Evolutionary conservation across 2,888 invertebrate genomes (phyloP).

Genomic region (Girardia tigrina): DNA sequence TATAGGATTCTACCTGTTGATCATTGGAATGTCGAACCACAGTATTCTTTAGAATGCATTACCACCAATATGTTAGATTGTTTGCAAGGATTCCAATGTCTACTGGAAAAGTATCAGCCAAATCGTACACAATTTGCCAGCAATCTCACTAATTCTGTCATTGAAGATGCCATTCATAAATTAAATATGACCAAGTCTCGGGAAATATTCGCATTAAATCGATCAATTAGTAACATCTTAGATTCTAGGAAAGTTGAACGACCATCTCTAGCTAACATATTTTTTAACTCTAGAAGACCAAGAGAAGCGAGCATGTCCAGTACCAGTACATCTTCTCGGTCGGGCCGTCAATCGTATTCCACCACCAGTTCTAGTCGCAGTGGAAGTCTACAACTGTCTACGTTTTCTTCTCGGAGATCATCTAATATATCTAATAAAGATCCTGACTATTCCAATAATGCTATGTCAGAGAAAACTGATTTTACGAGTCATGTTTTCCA

Average conservation of each 20-base stretch:
- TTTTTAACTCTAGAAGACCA: neutral
- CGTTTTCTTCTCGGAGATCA: neutral
- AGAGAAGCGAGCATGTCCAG: neutral
- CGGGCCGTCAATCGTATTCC: neutral
- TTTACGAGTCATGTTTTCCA: neutral
- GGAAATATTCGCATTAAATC: neutral
- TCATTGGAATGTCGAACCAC: neutral
- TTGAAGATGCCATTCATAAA: slow-evolving; percentile 8
- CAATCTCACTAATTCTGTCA: slow-evolving; percentile 10
- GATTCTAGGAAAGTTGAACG: neutral
- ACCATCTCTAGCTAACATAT: neutral
- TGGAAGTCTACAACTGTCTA: slow-evolving; percentile 1
- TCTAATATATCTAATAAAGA: slow-evolving; percentile 11
- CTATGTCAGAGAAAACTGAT: neutral
- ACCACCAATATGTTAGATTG: neutral
- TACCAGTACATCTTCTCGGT: neutral
- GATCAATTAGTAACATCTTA: neutral
- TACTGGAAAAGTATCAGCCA: neutral
- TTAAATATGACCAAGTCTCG: neutral
- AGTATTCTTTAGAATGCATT: neutral
- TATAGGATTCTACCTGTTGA: neutral
- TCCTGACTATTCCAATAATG: neutral
- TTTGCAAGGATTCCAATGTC: neutral
- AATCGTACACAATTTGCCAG: neutral
- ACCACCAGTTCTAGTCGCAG: neutral